Percentiles rank a stretch among this genome's conserved stretches.
phyloP scores from a whole-genome alignment of 2,797 vertebrate genomes.

The Xiphorhynchus erythropygius region DNA sequence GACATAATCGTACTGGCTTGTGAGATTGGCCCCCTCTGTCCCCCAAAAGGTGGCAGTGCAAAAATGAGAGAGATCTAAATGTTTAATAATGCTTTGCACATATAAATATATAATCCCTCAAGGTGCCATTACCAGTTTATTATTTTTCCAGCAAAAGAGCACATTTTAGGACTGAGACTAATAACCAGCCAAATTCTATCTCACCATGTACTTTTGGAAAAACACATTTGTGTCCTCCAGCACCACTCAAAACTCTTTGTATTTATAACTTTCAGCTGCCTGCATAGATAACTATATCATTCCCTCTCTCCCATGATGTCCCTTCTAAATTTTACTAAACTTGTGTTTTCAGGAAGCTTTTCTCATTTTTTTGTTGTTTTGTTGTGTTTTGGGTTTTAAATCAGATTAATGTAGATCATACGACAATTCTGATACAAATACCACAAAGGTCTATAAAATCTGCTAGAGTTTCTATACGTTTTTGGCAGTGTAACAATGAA shows the following conservation, averaged over 20 bases:
- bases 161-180: neutral
- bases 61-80: neutral
- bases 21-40: neutral
- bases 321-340: neutral
- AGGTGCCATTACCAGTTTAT: neutral
- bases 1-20: neutral
- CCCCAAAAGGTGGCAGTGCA: neutral
- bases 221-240: neutral
- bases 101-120: neutral
- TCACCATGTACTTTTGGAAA: neutral
- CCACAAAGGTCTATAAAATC: neutral
- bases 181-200: neutral
- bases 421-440: neutral
- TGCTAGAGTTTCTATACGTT: neutral
- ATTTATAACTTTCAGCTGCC: conserved; percentile 22
- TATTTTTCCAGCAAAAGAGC: neutral
- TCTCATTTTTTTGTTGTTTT: neutral
- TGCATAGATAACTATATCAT: neutral
- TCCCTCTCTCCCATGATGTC: neutral
- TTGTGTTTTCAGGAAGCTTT: neutral
- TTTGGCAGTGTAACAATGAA: neutral
- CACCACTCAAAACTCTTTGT: neutral
- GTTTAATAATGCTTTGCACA: neutral
- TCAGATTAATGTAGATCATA: neutral
- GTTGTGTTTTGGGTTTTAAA: neutral